These are phyloP conservation scores for Urocitellus parryii DNA, from an alignment of 2,113 vertebrate genomes.

Conservation along the genomic window DNA sequence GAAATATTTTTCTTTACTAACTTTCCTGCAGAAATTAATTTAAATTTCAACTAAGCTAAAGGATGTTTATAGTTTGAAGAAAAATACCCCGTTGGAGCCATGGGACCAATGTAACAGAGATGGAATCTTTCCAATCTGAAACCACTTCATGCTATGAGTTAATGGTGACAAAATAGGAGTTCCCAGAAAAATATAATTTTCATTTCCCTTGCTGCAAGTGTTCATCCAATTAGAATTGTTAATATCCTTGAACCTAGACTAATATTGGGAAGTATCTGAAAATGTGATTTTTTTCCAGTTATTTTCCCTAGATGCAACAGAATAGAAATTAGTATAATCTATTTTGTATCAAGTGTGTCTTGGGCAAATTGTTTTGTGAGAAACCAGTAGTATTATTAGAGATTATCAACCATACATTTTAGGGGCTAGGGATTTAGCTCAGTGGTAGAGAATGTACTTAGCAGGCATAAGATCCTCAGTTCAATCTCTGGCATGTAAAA, in stretches of 20 bases:
- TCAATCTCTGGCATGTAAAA: background rate
- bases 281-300: constrained; percentile 40
- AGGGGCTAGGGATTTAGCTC: background rate
- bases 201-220: constrained; percentile 25
- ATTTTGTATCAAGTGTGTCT: background rate
- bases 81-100: constrained; percentile 43
- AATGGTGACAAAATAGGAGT: constrained; percentile 52
- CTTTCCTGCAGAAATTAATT: constrained; percentile 39
- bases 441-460: background rate
- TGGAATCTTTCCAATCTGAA: constrained; percentile 42
- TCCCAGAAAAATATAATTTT: constrained; percentile 71
- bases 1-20: constrained; percentile 56
- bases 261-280: background rate
- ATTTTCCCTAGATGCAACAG: background rate
- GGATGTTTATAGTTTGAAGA: constrained; percentile 47
- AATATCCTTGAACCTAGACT: constrained; percentile 26
- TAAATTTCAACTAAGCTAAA: constrained; percentile 53
- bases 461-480: background rate
- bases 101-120: background rate
- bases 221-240: constrained; percentile 38
- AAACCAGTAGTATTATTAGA: background rate
- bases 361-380: background rate
- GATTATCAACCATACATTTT: background rate
- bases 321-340: background rate
- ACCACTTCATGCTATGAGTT: constrained; percentile 60